Base-by-base conservation (phyloP, 1,140 invertebrate species). In the Brachystomella parvula region DNA sequence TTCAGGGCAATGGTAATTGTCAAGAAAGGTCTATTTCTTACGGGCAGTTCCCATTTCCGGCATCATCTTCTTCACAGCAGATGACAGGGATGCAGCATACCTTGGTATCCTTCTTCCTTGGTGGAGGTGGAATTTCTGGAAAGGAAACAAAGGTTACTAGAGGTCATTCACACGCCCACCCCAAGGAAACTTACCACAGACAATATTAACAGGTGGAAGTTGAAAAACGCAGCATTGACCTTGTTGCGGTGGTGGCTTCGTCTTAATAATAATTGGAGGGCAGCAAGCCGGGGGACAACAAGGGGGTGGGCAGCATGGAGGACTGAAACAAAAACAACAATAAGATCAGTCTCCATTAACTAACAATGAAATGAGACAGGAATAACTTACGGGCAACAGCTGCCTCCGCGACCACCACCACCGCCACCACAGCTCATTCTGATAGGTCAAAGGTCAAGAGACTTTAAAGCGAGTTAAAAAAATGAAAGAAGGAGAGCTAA, bases 141-240 rank as follows among this genome's bases (percentile, higher is more conserved):
- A 63, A 44, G 30, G 9, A 39, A 63, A 35, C 56, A 65, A 65
- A 60, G 28, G 30, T 21, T 3, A 32, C 19, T 32, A 31, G n/a
- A 12, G 12, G 47, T 62, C 9, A 24, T 17, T 17, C 9, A 57
- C 15, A 26, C 26, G 53, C 12, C 12, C 15, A 57, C 15, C 12
- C 12, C 21, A 19, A 47, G 19, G 6, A 29, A 30, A 44, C 63
- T 69, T 57, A 65, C 67, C 69, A 31, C 72, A 73, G 33, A 73
- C 72, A 29, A 73, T 73, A 57, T 73, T 73, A 9, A 73, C 67
- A 3, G 72, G 72, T 1, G 72, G 72, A 9, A 73, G 47, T 29
- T 73, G 72, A 31, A 73, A 73, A 15, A 73, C 69, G 32, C 72
- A 73, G 65, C 72, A 73, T 59, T 73, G 72, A 17, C 72, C 72